These are phyloP conservation scores for Cephalotes varians DNA, from an alignment of 2,888 invertebrate genomes.

Conservation along the genomic window DNA sequence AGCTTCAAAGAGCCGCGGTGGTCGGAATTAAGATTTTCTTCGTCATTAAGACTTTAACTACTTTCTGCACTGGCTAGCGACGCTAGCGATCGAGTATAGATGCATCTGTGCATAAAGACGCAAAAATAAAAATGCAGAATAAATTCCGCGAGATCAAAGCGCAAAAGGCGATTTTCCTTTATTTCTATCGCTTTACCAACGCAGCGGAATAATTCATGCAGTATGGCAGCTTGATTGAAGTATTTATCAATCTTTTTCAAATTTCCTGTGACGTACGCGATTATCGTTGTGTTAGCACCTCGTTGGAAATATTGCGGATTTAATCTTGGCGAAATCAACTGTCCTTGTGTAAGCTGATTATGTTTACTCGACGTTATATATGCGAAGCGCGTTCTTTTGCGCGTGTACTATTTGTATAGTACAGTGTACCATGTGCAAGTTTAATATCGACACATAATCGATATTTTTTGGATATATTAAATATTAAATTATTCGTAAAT, in stretches of 20 bases:
- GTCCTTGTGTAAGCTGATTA: constrained; percentile 46
- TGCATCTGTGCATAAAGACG: constrained; percentile 11
- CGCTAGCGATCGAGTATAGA: constrained; percentile 18
- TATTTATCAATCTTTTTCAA: constrained; percentile 5
- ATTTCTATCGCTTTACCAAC: neutral
- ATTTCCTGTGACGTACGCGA: constrained; percentile 1
- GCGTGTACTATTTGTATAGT: constrained; percentile 42
- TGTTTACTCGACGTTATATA: constrained; percentile 40
- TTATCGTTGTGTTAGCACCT: constrained; percentile 4
- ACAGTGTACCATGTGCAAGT: constrained; percentile 18
- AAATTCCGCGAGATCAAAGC: constrained; percentile 33
- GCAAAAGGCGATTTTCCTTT: constrained; percentile 6
- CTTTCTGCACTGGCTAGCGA: constrained; percentile 42
- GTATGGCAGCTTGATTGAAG: constrained; percentile 12
- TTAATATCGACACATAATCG: constrained; percentile 39
- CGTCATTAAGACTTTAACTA: constrained; percentile 58
- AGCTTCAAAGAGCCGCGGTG: constrained; percentile 34
- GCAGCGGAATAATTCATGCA: constrained; percentile 17
- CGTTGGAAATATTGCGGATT: constrained; percentile 37
- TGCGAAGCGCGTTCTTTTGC: constrained; percentile 47
- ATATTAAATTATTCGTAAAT: neutral
- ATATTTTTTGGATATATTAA: neutral
- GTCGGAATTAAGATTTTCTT: constrained; percentile 32
- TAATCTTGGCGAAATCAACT: constrained; percentile 56
- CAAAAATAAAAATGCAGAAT: constrained; percentile 23